Conservation (phyloP, 2,888 invertebrate genomes). For the Idaea aversata region DNA sequence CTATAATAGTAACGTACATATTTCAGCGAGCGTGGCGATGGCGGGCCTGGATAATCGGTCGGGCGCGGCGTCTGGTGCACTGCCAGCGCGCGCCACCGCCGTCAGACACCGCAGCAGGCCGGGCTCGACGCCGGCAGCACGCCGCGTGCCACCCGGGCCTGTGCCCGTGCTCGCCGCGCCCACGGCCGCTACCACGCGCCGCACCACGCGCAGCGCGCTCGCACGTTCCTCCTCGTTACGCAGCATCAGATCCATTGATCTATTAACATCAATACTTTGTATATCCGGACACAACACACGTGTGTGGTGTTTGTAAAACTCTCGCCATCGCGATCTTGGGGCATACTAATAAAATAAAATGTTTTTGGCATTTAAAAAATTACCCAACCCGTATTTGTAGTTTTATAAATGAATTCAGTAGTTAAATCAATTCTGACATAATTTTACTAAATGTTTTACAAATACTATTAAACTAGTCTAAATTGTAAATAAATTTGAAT, state of each 20-base stretch:
- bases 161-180: conserved; percentile 49
- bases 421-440: too few relatives aligned
- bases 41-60: conserved; percentile 92
- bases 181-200: conserved; percentile 72
- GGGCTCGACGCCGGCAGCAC: conserved; percentile 86
- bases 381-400: too few relatives aligned
- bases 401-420: too few relatives aligned
- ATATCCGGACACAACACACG: neutral
- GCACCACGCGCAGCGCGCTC: conserved; percentile 93
- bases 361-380: neutral
- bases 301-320: neutral
- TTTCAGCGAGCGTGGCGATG: conserved; percentile 92
- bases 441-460: too few relatives aligned
- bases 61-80: conserved; percentile 84
- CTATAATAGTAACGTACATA: conserved; percentile 79
- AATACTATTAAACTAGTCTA: too few relatives aligned
- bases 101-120: conserved; percentile 90
- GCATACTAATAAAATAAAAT: conserved; percentile 1
- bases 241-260: conserved; percentile 93
- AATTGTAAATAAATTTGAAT: too few relatives aligned
- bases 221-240: conserved; percentile 96
- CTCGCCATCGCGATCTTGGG: too few relatives aligned
- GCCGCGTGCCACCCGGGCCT: conserved; percentile 79
- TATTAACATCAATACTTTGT: conserved; percentile 39
- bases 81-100: conserved; percentile 88